Evolutionary conservation across 2,797 vertebrate genomes (phyloP), one percentile per base, ranked within the genome.

Genomic region (Rhincodon typus): DNA sequence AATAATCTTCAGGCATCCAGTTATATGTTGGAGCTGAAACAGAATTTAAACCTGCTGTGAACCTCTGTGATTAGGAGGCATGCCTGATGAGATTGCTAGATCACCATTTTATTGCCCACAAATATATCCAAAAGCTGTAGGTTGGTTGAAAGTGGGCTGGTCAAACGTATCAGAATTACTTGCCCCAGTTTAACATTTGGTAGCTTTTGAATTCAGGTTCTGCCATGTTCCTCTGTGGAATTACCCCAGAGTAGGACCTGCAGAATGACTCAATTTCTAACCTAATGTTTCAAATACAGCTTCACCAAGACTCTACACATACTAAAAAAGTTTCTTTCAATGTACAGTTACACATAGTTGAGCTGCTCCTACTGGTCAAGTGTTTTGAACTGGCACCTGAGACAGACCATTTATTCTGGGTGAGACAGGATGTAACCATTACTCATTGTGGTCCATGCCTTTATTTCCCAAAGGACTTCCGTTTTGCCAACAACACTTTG

Each of bases 391-490:
- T 38, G 38, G 0, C n/a, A 67, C 34, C 7, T 25, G 30, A 62
- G 62, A 90, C 57, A 90, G 7, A 23, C n/a, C 23, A 1, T 62
- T 62, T 62, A 23, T 93, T 93, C 62, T 38, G n/a, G 38, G 13
- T 3, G 34, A 42, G 21, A 69, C 15, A 23, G 25, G 3, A 34
- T 69, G 67, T 67, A 93, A 93, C 42, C 17, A 2, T 93, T 93
- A 23, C 62, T 53, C 70, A 95, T 7, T 77, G 13, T 8, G n/a
- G 27, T 1, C 27, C 10, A 72, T 57, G 53, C 53, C 34, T 66
- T 91, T 77, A 34, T 95, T 53, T 95, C 94, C 42, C 17, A n/a
- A 95, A 95, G 94, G 46, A 95, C 17, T 77, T 53, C 19, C 12
- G 17, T 27, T 0, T 3, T 5, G 12, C 42, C 0, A 34, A 21